Percentiles rank a stretch among this genome's conserved stretches.
phyloP scores from a whole-genome alignment of 2,797 vertebrate genomes.

The Chaetophractus vellerosus region DNA sequence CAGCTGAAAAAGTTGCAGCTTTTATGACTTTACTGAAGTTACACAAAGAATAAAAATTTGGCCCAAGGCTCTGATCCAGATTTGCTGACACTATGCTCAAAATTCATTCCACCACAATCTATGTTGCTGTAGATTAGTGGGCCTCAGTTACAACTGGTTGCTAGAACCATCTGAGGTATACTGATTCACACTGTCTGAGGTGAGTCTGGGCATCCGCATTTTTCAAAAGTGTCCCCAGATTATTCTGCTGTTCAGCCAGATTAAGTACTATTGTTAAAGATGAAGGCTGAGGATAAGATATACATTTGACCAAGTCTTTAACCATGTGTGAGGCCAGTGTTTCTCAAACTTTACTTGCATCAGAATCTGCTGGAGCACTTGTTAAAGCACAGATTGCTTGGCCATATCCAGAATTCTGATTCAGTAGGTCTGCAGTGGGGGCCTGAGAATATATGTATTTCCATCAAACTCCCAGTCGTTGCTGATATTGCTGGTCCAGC shows the following conservation, averaged over 20 bases:
- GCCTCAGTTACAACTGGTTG: neutral
- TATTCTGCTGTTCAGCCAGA: neutral
- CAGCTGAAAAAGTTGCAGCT: neutral
- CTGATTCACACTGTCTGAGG: neutral
- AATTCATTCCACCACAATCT: neutral
- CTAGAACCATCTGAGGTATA: neutral
- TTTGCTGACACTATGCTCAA: neutral
- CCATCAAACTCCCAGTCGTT: neutral
- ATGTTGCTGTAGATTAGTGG: neutral
- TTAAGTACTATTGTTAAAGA: neutral
- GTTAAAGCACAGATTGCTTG: neutral
- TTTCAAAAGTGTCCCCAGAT: neutral
- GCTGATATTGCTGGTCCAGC: neutral
- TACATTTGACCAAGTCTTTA: neutral
- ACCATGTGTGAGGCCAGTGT: rapidly evolving
- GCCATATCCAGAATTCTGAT: neutral
- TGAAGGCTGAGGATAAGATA: neutral
- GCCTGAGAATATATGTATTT: neutral
- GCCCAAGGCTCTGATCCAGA: neutral
- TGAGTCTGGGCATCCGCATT: neutral
- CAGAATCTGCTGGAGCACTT: neutral
- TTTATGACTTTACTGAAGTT: slow-evolving; percentile 25
- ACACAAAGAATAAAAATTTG: neutral
- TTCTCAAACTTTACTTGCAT: neutral
- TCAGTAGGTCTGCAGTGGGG: neutral